These are phyloP conservation scores for Halcyon leucocephala DNA, from an alignment of 2,797 vertebrate genomes.

Conservation along the genomic window DNA sequence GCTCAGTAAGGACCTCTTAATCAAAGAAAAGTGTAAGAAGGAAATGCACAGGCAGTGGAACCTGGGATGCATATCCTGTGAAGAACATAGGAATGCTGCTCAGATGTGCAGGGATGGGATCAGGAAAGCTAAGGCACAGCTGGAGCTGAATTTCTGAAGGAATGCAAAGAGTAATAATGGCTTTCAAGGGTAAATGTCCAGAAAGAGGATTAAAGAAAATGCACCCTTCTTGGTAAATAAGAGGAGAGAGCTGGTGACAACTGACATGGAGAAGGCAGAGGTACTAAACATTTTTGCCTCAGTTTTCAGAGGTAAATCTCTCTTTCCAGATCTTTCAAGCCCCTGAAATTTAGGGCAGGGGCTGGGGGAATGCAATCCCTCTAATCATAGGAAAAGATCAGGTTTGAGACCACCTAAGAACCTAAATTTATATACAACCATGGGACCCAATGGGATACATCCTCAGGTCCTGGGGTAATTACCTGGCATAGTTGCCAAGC, in stretches of 20 bases:
- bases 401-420: not conserved
- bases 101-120: not conserved
- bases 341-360: not conserved
- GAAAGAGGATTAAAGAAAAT: not conserved
- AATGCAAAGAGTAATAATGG: not conserved
- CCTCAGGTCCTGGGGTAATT: not conserved
- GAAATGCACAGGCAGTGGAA: not conserved
- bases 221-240: not conserved
- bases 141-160: not conserved
- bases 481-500: not conserved
- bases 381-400: not conserved
- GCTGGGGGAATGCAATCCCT: not conserved
- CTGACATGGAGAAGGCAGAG: not conserved
- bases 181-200: fast-evolving
- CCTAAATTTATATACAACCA: not conserved
- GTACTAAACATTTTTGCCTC: not conserved
- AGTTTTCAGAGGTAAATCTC: not conserved
- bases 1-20: not conserved
- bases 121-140: not conserved
- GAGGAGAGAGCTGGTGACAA: not conserved
- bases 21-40: not conserved
- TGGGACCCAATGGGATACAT: not conserved
- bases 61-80: not conserved
- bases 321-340: not conserved
- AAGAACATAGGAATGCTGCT: not conserved